Evolutionary conservation across 2,888 invertebrate genomes (phyloP).

Genomic region (Drosophila austrosaltans): DNA sequence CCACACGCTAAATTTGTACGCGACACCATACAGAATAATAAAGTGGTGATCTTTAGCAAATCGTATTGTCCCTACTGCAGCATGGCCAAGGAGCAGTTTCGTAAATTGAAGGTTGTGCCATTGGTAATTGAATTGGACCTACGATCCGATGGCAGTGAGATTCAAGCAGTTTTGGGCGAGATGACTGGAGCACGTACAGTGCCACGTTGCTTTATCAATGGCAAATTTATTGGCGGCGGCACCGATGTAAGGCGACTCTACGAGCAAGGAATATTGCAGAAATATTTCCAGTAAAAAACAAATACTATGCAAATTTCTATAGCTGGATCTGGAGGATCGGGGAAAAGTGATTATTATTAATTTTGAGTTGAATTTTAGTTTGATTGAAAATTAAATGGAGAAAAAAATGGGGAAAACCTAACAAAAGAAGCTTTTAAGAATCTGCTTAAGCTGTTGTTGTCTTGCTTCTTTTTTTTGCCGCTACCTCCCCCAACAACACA

Average conservation of each 20-base stretch:
- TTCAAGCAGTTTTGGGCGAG: slow-evolving; percentile 91
- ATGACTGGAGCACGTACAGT: slow-evolving; percentile 94
- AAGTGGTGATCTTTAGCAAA: slow-evolving; percentile 96
- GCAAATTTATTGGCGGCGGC: slow-evolving; percentile 95
- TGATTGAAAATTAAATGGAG: background rate
- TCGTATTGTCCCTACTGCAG: slow-evolving; percentile 94
- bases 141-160: slow-evolving; percentile 89
- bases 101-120: slow-evolving; percentile 88
- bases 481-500: too few species aligned
- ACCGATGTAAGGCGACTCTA: slow-evolving; percentile 91
- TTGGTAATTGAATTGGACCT: slow-evolving; percentile 92
- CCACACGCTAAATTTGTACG: slow-evolving; percentile 84
- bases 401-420: background rate
- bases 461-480: slow-evolving; percentile 2
- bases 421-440: slow-evolving; percentile 24
- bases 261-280: slow-evolving; percentile 88
- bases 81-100: slow-evolving; percentile 94
- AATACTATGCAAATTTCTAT: background rate
- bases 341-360: background rate
- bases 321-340: background rate
- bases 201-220: slow-evolving; percentile 96
- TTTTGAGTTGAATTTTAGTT: background rate
- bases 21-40: slow-evolving; percentile 88
- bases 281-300: slow-evolving; percentile 83
- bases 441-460: slow-evolving; percentile 45